Conservation (phyloP, 2,888 invertebrate species). For the Orgyia antiqua region DNA sequence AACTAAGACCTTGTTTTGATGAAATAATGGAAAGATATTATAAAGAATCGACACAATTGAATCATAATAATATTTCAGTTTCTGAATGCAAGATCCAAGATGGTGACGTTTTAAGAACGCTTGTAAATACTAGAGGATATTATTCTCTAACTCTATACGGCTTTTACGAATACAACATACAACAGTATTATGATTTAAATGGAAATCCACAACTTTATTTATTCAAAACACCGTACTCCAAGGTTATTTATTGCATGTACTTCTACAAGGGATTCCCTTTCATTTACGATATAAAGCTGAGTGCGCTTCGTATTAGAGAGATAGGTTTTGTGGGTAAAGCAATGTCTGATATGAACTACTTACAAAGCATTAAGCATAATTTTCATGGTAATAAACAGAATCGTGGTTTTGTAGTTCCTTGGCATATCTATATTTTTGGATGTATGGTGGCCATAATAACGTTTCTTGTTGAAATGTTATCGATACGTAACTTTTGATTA, state of each 20-base stretch:
- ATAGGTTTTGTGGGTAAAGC: constrained; percentile 34
- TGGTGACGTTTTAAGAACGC: constrained; percentile 6
- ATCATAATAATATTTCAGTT: not conserved
- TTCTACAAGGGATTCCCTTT: constrained; percentile 52
- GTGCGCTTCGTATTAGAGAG: constrained; percentile 36
- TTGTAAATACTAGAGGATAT: constrained; percentile 1
- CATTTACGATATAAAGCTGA: constrained; percentile 19
- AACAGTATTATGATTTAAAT: constrained; percentile 5
- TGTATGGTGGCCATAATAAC: constrained; percentile 19
- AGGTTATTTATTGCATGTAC: constrained; percentile 41
- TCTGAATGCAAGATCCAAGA: constrained; percentile 2
- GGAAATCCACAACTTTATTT: constrained; percentile 8
- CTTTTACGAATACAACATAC: constrained; percentile 4
- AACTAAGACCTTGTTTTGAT: constrained; percentile 14
- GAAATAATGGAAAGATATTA: constrained; percentile 17
- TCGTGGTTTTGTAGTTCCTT: constrained; percentile 29
- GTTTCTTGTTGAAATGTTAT: constrained; percentile 26
- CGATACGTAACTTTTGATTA: constrained; percentile 2
- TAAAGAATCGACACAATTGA: constrained; percentile 12
- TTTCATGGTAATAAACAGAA: constrained; percentile 9
- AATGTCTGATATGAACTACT: constrained; percentile 17
- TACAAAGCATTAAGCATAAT: constrained; percentile 15
- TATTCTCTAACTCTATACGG: constrained; percentile 3
- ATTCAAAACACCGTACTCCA: constrained; percentile 31
- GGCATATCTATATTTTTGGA: constrained; percentile 34